Base-by-base conservation (phyloP, 2,797 vertebrate genomes). In the Tamandua tetradactyla region DNA sequence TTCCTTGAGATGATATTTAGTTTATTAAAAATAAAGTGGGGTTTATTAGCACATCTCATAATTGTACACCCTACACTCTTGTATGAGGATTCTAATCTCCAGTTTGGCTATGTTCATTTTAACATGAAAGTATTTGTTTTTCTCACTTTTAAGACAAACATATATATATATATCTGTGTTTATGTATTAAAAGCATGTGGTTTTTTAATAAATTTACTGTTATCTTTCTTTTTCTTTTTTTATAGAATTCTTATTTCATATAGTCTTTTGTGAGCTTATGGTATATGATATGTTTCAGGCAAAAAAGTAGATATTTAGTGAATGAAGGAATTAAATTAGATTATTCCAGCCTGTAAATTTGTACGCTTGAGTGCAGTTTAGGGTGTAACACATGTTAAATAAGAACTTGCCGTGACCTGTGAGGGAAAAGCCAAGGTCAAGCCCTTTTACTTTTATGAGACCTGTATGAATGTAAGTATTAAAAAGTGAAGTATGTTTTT, bases 401-500 rank as follows among this genome's bases (percentile, higher is more conserved):
- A 30, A 57, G 10, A 14, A 85, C 32, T 78, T 84, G 10, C 3
- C 22, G 14, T 86, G 8, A 64, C 1, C 61, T 92, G 2, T 35
- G 69, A 49, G n/a, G 15, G 27, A 37, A 72, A 71, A 72, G 3
- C 0, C n/a, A 75, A 4, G 2, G 7, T 55, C 32, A 95, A 87
- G 14, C 0, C 61, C 32, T 83, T 17, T 9, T 49, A 95, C 88
- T 4, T 76, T 82, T 74, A 20, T 74, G 40, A 83, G 27, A 85
- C 35, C 9, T 68, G 7, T 52, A 23, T 80, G 25, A 91, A 17
- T 82, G 89, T 81, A 79, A 32, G 1, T 52, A 84, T 64, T 72
- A 64, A 78, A 61, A 87, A 92, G 7, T 68, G 42, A 93, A 95
- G 17, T 92, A 68, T 59, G 2, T 52, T 47, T 61, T 52, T 86